phyloP scores from a whole-genome alignment of 2,888 invertebrate species.

The Chromoteleia sp. region DNA sequence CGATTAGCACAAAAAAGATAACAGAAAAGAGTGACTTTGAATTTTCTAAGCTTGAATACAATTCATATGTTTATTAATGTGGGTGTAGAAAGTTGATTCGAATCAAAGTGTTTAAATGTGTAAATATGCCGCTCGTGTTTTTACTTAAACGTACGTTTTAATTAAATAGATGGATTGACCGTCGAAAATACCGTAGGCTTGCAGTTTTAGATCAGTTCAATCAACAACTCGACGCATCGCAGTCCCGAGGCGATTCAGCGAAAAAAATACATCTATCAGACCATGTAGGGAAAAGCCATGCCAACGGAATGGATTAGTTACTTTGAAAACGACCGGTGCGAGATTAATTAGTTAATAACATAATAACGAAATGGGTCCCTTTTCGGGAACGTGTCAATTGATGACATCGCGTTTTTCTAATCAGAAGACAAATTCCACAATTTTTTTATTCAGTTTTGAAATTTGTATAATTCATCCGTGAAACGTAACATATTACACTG shows the following conservation, averaged over 20 bases:
- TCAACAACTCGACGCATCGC: slow-evolving; percentile 63
- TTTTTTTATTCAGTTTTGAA: too few relatives aligned
- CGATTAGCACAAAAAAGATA: too few relatives aligned
- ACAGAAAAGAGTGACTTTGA: too few relatives aligned
- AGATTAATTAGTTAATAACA: slow-evolving; percentile 75
- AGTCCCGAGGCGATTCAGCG: slow-evolving; percentile 80
- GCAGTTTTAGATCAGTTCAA: slow-evolving; percentile 68
- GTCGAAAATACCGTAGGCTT: slow-evolving; percentile 55
- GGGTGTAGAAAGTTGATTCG: too few relatives aligned
- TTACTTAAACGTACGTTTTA: slow-evolving; percentile 51
- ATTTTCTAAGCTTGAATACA: too few relatives aligned
- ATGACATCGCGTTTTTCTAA: too few relatives aligned
- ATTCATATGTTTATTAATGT: too few relatives aligned
- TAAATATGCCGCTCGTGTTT: background rate
- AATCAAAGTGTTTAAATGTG: slow-evolving; percentile 5
- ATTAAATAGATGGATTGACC: slow-evolving; percentile 67
- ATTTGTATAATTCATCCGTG: too few relatives aligned
- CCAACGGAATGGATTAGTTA: slow-evolving; percentile 77
- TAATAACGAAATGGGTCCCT: slow-evolving; percentile 75
- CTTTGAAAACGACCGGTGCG: slow-evolving; percentile 73
- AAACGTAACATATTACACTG: too few relatives aligned
- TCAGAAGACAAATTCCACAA: too few relatives aligned
- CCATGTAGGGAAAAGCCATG: slow-evolving; percentile 71
- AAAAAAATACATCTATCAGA: slow-evolving; percentile 82
- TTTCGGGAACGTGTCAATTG: slow-evolving; percentile 7